phyloP scores from a whole-genome alignment of 2,797 vertebrate species.

The Cirrhinus mrigala region DNA sequence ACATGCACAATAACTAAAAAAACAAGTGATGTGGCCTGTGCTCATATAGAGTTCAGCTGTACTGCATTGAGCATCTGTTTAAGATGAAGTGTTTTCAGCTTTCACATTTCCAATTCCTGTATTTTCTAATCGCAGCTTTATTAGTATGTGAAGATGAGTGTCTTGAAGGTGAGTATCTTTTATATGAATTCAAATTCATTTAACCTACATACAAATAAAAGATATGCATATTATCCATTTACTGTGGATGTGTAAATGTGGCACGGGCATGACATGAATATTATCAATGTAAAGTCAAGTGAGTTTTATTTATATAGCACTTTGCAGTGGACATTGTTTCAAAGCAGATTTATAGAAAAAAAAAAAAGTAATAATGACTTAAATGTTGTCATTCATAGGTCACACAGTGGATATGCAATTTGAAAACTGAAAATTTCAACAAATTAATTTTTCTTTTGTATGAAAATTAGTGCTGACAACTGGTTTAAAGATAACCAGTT shows the following conservation, averaged over 20 bases:
- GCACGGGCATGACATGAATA: background rate
- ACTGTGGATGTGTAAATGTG: background rate
- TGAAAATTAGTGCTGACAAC: background rate
- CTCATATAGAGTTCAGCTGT: background rate
- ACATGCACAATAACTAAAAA: background rate
- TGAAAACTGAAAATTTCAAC: background rate
- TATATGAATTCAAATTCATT: background rate
- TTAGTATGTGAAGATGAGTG: slow-evolving; percentile 29
- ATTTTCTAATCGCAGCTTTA: slow-evolving; percentile 19
- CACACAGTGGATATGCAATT: background rate
- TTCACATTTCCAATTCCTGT: background rate
- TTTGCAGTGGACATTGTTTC: background rate
- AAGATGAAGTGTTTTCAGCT: background rate
- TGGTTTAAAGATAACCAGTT: background rate
- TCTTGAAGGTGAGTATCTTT: slow-evolving; percentile 31
- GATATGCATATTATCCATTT: no score
- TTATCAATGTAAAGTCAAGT: background rate
- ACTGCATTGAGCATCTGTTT: background rate
- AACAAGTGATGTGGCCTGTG: background rate
- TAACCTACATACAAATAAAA: background rate
- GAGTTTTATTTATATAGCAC: background rate
- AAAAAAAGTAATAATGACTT: background rate
- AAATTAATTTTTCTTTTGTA: background rate
- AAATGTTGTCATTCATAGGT: background rate
- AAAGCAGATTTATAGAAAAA: background rate